Evolutionary conservation across 2,888 invertebrate species (phyloP).

Genomic region (Andrena minutula): DNA sequence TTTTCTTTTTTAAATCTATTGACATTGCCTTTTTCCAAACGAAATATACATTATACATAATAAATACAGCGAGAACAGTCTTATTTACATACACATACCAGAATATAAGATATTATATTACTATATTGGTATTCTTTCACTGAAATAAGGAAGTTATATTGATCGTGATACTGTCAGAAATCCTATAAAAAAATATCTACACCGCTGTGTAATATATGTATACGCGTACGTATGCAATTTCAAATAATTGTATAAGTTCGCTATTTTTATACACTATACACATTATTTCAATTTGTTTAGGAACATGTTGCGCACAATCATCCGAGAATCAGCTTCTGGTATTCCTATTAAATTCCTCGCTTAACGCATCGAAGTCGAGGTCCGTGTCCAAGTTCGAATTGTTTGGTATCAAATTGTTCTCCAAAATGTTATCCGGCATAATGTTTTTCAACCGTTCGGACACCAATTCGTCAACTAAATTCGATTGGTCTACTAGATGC

Average conservation of each 20-base stretch:
- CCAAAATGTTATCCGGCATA: conserved; percentile 81
- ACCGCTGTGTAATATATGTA: conserved; percentile 44
- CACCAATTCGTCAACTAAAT: conserved; percentile 81
- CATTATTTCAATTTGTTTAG: conserved; percentile 51
- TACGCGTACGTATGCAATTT: conserved; percentile 52
- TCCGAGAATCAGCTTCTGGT: conserved; percentile 80
- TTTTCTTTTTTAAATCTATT: conserved; percentile 9
- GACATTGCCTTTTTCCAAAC: conserved; percentile 23
- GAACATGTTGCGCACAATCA: conserved; percentile 45
- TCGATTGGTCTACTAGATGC: conserved; percentile 80
- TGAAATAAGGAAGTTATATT: conserved; percentile 54
- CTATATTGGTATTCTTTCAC: conserved; percentile 37
- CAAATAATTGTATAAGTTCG: conserved; percentile 40
- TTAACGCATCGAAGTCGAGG: conserved; percentile 82
- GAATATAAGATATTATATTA: conserved; percentile 55
- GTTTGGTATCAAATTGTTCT: conserved; percentile 78
- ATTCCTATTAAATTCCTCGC: conserved; percentile 82
- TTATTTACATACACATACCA: conserved; percentile 57
- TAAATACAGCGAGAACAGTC: conserved; percentile 54
- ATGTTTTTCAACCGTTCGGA: conserved; percentile 82
- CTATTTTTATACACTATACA: conserved; percentile 66
- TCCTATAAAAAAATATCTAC: conserved; percentile 66
- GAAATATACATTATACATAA: conserved; percentile 40
- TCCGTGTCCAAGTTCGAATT: conserved; percentile 79
- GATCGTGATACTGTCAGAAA: conserved; percentile 53